A percentile compares a stretch with the other conserved stretches of the same genome.
These are phyloP conservation scores for Myotis findleyi DNA, from an alignment of 2,797 vertebrate species.

Conservation along the genomic window DNA sequence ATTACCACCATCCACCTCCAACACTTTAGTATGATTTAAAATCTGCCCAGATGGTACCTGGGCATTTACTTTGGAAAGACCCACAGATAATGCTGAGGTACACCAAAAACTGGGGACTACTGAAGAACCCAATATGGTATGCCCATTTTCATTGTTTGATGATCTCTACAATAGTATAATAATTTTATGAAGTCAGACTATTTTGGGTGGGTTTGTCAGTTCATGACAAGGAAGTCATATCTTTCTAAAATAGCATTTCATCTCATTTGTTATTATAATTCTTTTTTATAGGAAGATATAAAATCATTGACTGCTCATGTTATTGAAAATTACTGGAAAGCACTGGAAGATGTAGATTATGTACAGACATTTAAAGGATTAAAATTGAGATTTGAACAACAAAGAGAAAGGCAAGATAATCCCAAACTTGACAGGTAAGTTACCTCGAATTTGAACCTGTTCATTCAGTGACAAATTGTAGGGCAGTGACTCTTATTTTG, in stretches of 20 bases:
- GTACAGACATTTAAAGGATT: constrained; percentile 99
- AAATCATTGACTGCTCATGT: constrained; percentile 99
- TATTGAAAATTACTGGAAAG: constrained; percentile 99
- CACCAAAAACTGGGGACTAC: not conserved
- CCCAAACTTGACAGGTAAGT: constrained; percentile 98
- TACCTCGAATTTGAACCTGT: not conserved
- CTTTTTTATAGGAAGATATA: constrained; percentile 96
- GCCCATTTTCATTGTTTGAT: not conserved
- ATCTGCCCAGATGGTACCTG: not conserved
- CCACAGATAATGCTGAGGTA: not conserved
- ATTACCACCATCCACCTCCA: not conserved
- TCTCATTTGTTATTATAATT: constrained; percentile 70
- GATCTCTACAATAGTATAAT: not conserved
- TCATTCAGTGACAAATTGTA: not conserved
- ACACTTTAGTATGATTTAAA: constrained; percentile 9
- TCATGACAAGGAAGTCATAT: constrained; percentile 3
- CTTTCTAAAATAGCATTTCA: constrained; percentile 46
- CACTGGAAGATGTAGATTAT: constrained; percentile 98
- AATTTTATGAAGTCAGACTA: not conserved
- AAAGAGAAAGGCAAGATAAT: constrained; percentile 98
- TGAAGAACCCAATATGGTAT: not conserved
- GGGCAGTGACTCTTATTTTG: not conserved
- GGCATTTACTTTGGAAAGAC: not conserved
- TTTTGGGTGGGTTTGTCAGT: constrained; percentile 31
- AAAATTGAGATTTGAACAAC: constrained; percentile 98